Conservation (phyloP, 1,140 invertebrate genomes). For the Stegodyphus dumicola region DNA sequence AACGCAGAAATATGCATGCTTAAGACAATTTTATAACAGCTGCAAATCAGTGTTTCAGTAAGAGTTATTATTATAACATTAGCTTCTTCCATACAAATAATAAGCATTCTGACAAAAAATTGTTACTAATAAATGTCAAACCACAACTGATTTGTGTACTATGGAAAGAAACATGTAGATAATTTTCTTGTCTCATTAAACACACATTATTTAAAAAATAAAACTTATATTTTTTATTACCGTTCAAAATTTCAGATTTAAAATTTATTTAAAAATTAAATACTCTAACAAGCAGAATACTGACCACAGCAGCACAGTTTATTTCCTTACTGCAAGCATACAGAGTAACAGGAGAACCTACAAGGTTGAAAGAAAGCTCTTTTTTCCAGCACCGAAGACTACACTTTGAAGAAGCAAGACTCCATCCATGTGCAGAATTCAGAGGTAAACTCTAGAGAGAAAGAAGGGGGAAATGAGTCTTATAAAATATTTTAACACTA, state of each 20-base stretch:
- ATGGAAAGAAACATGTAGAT: too few relatives aligned
- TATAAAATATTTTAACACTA: too few relatives aligned
- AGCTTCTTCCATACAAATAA: too few relatives aligned
- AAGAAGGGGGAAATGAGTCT: background rate
- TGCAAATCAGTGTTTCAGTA: too few relatives aligned
- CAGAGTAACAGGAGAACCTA: conserved; percentile 45
- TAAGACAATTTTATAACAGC: too few relatives aligned
- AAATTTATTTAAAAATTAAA: background rate
- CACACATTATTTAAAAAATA: too few relatives aligned
- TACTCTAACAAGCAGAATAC: background rate
- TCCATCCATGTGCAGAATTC: conserved; percentile 50
- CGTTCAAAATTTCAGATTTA: background rate
- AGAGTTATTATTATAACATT: too few relatives aligned
- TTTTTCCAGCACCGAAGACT: conserved; percentile 58
- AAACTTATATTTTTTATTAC: background rate
- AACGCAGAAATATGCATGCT: too few relatives aligned
- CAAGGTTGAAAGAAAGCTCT: conserved; percentile 42
- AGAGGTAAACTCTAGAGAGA: conserved; percentile 49
- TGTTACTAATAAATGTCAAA: too few relatives aligned
- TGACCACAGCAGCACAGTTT: conserved; percentile 57
- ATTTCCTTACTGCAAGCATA: conserved; percentile 51
- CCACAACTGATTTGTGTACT: too few relatives aligned
- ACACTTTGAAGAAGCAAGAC: conserved; percentile 23
- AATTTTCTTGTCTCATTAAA: too few relatives aligned
- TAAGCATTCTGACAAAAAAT: too few relatives aligned